Base-by-base conservation (phyloP, 2,888 invertebrate genomes). In the Tyria jacobaeae region DNA sequence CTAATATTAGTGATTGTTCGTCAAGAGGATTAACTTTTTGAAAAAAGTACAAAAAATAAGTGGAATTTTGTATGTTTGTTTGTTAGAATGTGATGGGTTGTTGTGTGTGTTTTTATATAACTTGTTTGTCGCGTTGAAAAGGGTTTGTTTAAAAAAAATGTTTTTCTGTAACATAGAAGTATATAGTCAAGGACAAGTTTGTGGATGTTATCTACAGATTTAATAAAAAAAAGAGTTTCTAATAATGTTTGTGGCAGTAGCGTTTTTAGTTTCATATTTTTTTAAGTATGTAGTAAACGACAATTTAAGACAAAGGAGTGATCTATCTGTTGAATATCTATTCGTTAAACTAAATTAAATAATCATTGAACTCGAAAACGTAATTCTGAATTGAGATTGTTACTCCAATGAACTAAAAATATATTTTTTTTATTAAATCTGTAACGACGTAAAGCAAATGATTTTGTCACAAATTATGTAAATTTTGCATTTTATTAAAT, bases 21-120 rank as follows among this genome's bases (percentile, higher is more conserved):
- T 15, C 9, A 6, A 37, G 57, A 55, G n/a, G 25, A 52, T 55
- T 55, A 15, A 25, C 21, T 37, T 48, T 47, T 44, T 47, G 59
- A 59, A 47, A 44, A 47, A 47, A 41, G 31, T 58, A 21, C 51
- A 15, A 41, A 15, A n/a, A 14, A 41, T 21, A 17, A 44, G 25
- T 37, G 58, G 17, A 6, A 41, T 52, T n/a, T n/a, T n/a, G n/a
- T n/a, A n/a, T n/a, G n/a, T n/a, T n/a, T n/a, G n/a, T n/a, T 52
- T 14, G 17, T 53, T 39, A 15, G 51, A 44, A 41, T 44, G 55
- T 41, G n/a, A n/a, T n/a, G n/a, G n/a, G n/a, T n/a, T n/a, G n/a
- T n/a, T n/a, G 51, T 51, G n/a, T 21, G n/a, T 21, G 48, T 27
- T 47, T 12, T 37, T 52, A 15, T 1, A 21, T 35, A 21, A 21